A percentile compares a stretch with the other conserved stretches of the same genome.
Conservation (phyloP, 2,888 invertebrate species). For the Salticus scenicus region DNA sequence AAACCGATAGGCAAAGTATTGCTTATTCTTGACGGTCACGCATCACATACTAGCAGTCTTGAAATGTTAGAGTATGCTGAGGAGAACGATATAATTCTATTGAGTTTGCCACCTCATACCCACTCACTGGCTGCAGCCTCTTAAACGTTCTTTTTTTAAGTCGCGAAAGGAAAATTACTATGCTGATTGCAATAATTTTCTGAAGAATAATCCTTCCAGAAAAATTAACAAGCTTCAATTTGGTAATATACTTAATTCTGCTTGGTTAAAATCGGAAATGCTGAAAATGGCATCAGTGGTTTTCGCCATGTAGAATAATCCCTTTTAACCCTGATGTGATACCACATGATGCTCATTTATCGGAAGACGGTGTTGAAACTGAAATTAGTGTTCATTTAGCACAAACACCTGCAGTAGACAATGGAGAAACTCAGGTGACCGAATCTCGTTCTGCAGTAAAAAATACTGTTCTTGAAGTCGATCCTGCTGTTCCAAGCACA, state of each 20-base stretch:
- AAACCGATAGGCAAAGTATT: conserved; percentile 1
- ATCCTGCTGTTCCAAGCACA: no score
- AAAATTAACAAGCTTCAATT: not conserved
- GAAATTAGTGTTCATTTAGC: no score
- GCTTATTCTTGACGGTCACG: not conserved
- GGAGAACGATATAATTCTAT: not conserved
- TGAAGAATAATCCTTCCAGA: not conserved
- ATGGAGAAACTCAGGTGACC: no score
- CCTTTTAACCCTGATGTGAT: no score
- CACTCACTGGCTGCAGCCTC: conserved; percentile 10
- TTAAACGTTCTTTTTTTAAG: not conserved
- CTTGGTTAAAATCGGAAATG: conserved; percentile 2
- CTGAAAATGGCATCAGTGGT: conserved; percentile 9
- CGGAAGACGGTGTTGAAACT: no score
- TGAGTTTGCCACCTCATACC: not conserved
- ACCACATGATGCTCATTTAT: no score
- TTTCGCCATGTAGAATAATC: no score
- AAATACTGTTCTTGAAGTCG: no score
- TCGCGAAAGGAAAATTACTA: not conserved
- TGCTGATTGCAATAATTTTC: not conserved
- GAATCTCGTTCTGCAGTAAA: no score
- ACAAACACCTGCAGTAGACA: no score
- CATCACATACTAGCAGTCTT: not conserved
- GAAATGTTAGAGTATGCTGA: not conserved
- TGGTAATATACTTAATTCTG: no score